These are phyloP conservation scores for Apotomis capreana DNA, from an alignment of 2,888 invertebrate genomes.

Conservation along the genomic window DNA sequence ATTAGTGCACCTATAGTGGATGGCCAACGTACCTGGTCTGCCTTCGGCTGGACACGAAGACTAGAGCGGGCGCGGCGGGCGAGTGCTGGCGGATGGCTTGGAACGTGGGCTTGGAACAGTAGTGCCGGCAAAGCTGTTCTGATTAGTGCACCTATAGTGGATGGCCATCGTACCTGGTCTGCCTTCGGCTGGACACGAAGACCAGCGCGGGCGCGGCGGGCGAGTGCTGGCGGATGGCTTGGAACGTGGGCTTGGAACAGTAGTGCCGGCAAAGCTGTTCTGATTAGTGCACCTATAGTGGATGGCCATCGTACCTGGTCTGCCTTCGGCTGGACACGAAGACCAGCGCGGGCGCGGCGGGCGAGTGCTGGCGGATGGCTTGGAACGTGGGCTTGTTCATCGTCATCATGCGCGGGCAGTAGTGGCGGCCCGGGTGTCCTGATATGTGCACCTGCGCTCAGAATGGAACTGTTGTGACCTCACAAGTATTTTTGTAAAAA, in stretches of 20 bases:
- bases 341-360: constrained; percentile 94
- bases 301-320: constrained; percentile 82
- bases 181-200: constrained; percentile 97
- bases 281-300: no score
- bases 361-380: constrained; percentile 96
- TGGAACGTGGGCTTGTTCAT: constrained; percentile 99
- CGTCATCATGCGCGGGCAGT: constrained; percentile 99
- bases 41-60: no score
- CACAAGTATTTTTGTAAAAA: neutral
- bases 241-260: no score
- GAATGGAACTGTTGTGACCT: neutral
- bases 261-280: constrained; percentile 97
- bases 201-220: constrained; percentile 95
- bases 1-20: constrained; percentile 93
- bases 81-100: constrained; percentile 95
- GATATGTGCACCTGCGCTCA: constrained; percentile 88
- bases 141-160: no score
- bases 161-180: constrained; percentile 89
- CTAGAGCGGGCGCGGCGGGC: no score
- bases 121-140: constrained; percentile 99
- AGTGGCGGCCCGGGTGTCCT: constrained; percentile 98
- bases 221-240: constrained; percentile 94
- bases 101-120: no score
- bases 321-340: constrained; percentile 98
- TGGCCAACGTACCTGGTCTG: no score